Evolutionary conservation across 2,888 invertebrate genomes (phyloP), one percentile per base, ranked within the genome.

Genomic region (Smittia aterrima): DNA sequence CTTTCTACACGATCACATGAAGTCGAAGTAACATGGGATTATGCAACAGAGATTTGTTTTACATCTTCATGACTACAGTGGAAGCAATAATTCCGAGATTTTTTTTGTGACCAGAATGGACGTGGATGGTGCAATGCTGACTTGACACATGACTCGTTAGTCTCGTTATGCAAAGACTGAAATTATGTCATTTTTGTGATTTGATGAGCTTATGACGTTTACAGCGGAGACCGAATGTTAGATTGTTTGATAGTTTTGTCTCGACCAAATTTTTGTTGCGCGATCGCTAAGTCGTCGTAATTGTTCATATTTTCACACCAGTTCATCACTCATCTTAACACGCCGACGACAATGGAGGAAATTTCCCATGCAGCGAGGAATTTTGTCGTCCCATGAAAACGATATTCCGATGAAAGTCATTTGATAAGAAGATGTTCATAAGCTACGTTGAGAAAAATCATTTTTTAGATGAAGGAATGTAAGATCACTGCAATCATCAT

Each of bases 281-380:
- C 47, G 47, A 47, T 47, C 47, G n/a, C 11, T 6, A 3, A 2
- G 47, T 6, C 11, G 11, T 2, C 47, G 47, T 47, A 47, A 47
- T 47, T 47, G 47, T 47, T 47, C 47, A 47, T 11, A 47, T 47
- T 47, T 47, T 47, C 47, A 47, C 47, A 47, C 47, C 47, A 47
- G 47, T n/a, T 47, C 16, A 16, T 11, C 47, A 47, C 16, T 16
- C 11, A 2, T 47, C n/a, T 47, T 47, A 13, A 47, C 47, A 47
- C 47, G 16, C 16, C 11, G 47, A 47, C 16, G 32, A 47, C 47
- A 47, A 47, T n/a, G 47, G 32, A 32, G 2, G 47, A 47, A 47
- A n/a, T n/a, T 47, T 47, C 47, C 11, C 47, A 47, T 47, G 11
- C 47, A 47, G 2, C 47, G 11, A n/a, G 16, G 16, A 47, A 47